Evolutionary conservation across 2,113 vertebrate genomes (phyloP).

Genomic region (Donacobius atricapilla): DNA sequence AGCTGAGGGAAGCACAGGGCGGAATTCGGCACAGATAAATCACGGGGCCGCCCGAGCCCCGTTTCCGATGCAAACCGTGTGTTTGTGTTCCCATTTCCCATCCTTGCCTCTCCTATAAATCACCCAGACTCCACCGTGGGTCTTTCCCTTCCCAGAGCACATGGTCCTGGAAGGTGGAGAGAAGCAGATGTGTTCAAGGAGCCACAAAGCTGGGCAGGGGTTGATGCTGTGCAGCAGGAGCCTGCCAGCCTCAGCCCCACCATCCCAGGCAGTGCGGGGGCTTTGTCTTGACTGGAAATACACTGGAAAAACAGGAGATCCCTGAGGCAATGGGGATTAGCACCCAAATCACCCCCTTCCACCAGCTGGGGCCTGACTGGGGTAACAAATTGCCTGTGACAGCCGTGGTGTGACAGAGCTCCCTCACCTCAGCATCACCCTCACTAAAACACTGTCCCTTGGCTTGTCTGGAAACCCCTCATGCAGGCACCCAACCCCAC

Average conservation of each 20-base stretch:
- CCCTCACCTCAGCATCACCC: not conserved
- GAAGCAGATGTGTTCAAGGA: not conserved
- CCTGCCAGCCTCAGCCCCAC: not conserved
- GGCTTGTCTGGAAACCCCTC: not conserved
- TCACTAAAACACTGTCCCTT: not conserved
- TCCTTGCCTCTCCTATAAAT: not conserved
- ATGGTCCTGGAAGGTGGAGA: not conserved
- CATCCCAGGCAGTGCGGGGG: not conserved
- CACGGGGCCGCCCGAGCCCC: not conserved
- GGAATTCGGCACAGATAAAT: constrained; percentile 56
- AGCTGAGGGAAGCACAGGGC: constrained; percentile 42
- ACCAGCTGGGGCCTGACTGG: fast-evolving
- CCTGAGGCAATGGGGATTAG: not conserved
- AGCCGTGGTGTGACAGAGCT: not conserved
- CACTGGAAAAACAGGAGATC: not conserved
- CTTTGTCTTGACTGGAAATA: not conserved
- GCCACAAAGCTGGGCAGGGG: fast-evolving
- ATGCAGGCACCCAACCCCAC: fast-evolving
- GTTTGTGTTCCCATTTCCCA: constrained; percentile 56
- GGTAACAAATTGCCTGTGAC: not conserved
- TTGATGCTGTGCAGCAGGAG: not conserved
- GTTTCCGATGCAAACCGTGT: constrained; percentile 38
- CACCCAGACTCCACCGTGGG: not conserved
- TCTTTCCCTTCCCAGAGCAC: not conserved
- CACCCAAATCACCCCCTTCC: not conserved